phyloP scores from a whole-genome alignment of 2,888 invertebrate genomes.

The Eueremaeus valkanovi region DNA sequence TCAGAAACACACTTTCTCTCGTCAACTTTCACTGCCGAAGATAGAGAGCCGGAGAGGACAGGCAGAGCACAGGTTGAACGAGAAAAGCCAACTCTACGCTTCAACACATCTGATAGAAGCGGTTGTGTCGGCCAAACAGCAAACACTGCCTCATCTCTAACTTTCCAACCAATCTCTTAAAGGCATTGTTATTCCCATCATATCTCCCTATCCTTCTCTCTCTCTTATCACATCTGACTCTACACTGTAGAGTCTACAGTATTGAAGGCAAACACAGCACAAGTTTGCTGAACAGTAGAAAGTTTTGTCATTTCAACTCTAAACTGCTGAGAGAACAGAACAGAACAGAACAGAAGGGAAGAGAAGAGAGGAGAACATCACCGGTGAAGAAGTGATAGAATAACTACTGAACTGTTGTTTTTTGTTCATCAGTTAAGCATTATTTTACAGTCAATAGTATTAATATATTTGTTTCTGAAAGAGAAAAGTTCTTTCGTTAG shows the following conservation, averaged over 20 bases:
- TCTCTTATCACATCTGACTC: conserved; percentile 2
- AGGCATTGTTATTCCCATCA: conserved; percentile 30
- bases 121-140: not conserved
- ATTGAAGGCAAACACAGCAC: conserved; percentile 4
- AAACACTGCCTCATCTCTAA: conserved; percentile 28
- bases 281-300: conserved; percentile 8
- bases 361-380: not conserved
- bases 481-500: not conserved
- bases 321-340: not conserved
- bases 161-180: conserved; percentile 32
- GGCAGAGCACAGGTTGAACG: not conserved
- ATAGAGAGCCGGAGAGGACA: not conserved
- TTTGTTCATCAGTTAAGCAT: not conserved
- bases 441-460: not conserved
- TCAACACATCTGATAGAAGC: conserved; percentile 23
- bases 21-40: not conserved
- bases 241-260: too few species aligned
- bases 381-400: conserved; percentile 27
- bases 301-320: conserved; percentile 1
- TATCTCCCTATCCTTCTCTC: not conserved
- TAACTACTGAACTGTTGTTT: conserved; percentile 14
- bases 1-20: conserved; percentile 31
- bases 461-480: not conserved
- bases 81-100: conserved; percentile 23
- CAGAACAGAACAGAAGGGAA: too few species aligned